phyloP scores from a whole-genome alignment of 2,888 invertebrate genomes.

The Apamea crenata region DNA sequence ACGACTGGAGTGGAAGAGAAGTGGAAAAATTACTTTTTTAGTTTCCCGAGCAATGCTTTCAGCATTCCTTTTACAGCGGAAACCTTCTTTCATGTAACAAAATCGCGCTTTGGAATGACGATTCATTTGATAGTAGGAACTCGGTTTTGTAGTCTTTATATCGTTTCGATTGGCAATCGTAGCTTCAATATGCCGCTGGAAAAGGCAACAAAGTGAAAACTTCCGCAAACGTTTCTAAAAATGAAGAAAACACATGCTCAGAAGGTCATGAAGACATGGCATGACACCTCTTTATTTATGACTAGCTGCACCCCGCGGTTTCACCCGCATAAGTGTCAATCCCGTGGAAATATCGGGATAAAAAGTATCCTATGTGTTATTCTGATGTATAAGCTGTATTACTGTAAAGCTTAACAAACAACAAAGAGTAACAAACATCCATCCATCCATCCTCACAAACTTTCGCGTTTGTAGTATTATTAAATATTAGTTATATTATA shows the following conservation, averaged over 20 bases:
- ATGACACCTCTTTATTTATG: not conserved
- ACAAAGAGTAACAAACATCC: too few relatives aligned
- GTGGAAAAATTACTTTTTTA: conserved; percentile 55
- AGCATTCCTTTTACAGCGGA: conserved; percentile 39
- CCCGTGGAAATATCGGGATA: too few relatives aligned
- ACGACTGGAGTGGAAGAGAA: conserved; percentile 41
- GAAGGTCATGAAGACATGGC: not conserved
- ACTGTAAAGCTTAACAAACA: too few relatives aligned
- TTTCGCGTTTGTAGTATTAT: too few relatives aligned
- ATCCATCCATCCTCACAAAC: too few relatives aligned
- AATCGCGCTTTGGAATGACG: conserved; percentile 12
- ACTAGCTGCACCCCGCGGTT: too few relatives aligned
- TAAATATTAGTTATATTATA: too few relatives aligned
- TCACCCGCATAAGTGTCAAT: too few relatives aligned
- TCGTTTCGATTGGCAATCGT: conserved; percentile 4
- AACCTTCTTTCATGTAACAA: conserved; percentile 28
- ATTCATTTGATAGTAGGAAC: conserved; percentile 27
- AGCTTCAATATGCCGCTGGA: not conserved
- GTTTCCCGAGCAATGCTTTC: conserved; percentile 37
- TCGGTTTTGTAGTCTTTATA: not conserved
- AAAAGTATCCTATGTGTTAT: too few relatives aligned
- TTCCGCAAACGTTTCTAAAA: not conserved
- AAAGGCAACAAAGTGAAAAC: not conserved
- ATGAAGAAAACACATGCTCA: too few relatives aligned
- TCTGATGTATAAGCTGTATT: too few relatives aligned